Base-by-base conservation (phyloP, 1,140 invertebrate genomes). In the Drosophila arawakana region DNA sequence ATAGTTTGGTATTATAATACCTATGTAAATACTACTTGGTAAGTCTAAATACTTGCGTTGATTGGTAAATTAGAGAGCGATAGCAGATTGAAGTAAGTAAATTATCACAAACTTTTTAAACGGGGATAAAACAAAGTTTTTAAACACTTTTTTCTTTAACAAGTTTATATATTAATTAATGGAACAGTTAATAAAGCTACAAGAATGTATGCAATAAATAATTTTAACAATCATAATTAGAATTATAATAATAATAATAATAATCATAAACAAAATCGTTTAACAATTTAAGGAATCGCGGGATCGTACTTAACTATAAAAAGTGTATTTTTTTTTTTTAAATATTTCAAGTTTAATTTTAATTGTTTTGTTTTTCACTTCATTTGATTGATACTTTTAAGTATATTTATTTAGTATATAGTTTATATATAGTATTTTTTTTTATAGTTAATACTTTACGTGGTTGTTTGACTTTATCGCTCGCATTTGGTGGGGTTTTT, bases 401-500 rank as follows among this genome's bases (percentile, higher is more conserved):
- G 10, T 41, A 57, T 15, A 5, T 18, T 13, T 71, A 37, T 39
- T 46, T 86, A 84, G 70, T 82, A 57, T 75, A 68, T 88, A 78
- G 78, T 70, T 62, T 61, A 58, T 30, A 77, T 76, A 69, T 74
- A 75, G 25, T 5, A 3, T 25, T 25, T 15, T 25, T 25, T 30
- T 30, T 30, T 67, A 59, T 68, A 59, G 43, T 72, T 63, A 63
- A 74, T 78, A 75, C 75, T 81, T 81, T 76, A 62, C 46, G 44
- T 67, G 49, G 15, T 73, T 70, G 61, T 59, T 74, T 68, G 44
- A 63, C 67, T 75, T 70, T 62, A 75, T 75, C 72, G 72, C 72
- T 70, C 65, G 70, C 76, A 59, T 80, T 76, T 84, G 81, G 81
- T 84, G 81, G 81, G 82, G 81, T 86, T 68, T 70, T 30, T 54